Evolutionary conservation across 2,797 vertebrate genomes (phyloP), one percentile per base, ranked within the genome.

Genomic region (Enteromius treurensis): DNA sequence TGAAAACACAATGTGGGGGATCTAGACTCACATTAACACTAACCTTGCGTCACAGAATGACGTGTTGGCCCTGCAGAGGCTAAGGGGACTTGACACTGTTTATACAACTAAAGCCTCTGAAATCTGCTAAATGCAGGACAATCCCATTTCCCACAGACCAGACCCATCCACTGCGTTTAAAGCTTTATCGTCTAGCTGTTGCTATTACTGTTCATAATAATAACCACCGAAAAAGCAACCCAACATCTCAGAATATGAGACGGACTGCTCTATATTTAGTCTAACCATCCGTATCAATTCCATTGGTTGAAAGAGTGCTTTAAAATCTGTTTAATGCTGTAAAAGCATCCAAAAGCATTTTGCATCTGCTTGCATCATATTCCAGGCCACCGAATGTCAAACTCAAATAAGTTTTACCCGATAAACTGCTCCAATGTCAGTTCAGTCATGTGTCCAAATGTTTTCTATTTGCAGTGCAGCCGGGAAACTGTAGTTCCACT

Each of bases 31-130:
- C 70, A 73, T 65, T 71, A 75, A 74, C 68, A 58, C 40, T 74
- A 34, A 82, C 68, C 67, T 73, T 60, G 23, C 76, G 26, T 74
- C 80, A 79, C 60, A 8, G 47, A 19, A 76, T 79, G 84, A 83
- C 75, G 82, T 51, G 75, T 62, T 42, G 55, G 75, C 53, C 75
- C 82, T 7, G 10, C n/a, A 8, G 75, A 83, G 51, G 82, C 75
- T 78, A 42, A 83, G 10, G 53, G 82, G 75, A 83, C 67, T 45
- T 49, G 82, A 83, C 81, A 83, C 26, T 71, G 75, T 83, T 83
- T 83, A 71, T 23, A 83, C 75, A 83, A 40, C 75, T 78, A 71
- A 83, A 78, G 37, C 75, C 65, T 60, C 40, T 83, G 65, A 76
- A 78, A 83, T 78, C 67, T 78, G 75, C 75, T 69, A 45, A 70